These are phyloP conservation scores for Xiphorhynchus elegans DNA, from an alignment of 2,113 vertebrate genomes.

Conservation along the genomic window DNA sequence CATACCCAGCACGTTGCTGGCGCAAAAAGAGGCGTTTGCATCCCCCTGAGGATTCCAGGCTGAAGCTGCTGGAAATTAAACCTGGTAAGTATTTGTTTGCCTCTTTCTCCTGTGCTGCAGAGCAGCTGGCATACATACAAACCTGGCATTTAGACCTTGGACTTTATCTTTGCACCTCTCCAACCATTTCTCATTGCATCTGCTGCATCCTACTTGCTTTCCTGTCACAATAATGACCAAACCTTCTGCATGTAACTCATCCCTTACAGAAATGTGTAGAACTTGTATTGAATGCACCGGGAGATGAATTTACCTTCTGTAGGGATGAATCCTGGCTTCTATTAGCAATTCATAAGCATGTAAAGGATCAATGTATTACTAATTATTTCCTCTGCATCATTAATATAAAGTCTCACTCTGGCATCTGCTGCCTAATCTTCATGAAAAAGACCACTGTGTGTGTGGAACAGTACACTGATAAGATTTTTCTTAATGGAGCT, in stretches of 20 bases:
- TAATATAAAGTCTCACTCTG: background rate
- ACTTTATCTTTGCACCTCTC: background rate
- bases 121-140: slow-evolving; percentile 14
- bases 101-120: background rate
- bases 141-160: slow-evolving; percentile 13
- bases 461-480: background rate
- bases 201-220: background rate
- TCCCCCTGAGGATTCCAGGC: slow-evolving; percentile 86
- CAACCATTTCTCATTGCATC: background rate
- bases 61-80: slow-evolving; percentile 90
- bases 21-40: slow-evolving; percentile 94
- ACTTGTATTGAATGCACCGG: background rate
- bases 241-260: background rate
- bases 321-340: background rate
- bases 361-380: background rate
- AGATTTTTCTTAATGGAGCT: background rate
- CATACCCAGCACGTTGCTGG: slow-evolving; percentile 97
- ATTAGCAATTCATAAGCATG: background rate
- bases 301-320: background rate
- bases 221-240: background rate
- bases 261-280: background rate
- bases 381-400: background rate
- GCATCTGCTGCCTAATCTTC: background rate
- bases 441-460: background rate
- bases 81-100: slow-evolving; percentile 80